A percentile compares a stretch with the other conserved stretches of the same genome.
Evolutionary conservation across 2,888 invertebrate genomes (phyloP).

Genomic region (Melanotus villosus): DNA sequence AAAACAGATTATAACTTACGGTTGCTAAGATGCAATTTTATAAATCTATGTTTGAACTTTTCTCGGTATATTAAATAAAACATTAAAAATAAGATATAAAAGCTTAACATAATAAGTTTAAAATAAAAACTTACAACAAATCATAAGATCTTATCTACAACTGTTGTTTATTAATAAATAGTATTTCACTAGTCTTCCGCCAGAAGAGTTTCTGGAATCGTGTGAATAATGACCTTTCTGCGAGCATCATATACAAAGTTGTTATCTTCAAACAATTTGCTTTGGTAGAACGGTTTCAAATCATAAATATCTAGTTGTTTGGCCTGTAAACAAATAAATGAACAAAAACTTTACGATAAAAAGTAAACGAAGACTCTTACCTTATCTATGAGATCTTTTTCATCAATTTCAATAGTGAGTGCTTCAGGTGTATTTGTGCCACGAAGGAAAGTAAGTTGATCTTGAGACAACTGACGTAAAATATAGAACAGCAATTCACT

Average conservation of each 20-base stretch:
- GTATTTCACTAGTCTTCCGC: slow-evolving; percentile 56
- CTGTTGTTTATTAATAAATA: no score
- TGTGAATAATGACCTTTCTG: slow-evolving; percentile 89
- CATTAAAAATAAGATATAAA: no score
- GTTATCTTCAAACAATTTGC: slow-evolving; percentile 90
- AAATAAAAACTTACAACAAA: no score
- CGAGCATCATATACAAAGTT: slow-evolving; percentile 89
- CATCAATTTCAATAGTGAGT: slow-evolving; percentile 84
- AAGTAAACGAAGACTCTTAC: slow-evolving; percentile 49
- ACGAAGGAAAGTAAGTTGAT: slow-evolving; percentile 89
- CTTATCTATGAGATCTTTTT: slow-evolving; percentile 84
- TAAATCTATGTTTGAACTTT: no score
- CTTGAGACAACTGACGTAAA: slow-evolving; percentile 91
- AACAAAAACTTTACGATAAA: slow-evolving; percentile 42
- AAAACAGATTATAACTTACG: no score
- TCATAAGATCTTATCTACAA: no score
- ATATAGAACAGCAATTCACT: slow-evolving; percentile 96
- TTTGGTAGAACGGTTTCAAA: slow-evolving; percentile 91
- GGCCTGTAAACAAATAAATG: no score
- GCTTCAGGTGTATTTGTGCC: slow-evolving; percentile 75
- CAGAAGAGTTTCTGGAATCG: slow-evolving; percentile 73
- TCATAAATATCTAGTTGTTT: slow-evolving; percentile 92
- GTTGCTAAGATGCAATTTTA: no score
- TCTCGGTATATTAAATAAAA: no score
- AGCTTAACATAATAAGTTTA: no score